phyloP scores from a whole-genome alignment of 64 coral and sea anemone genomes.

The Porites lutea region DNA sequence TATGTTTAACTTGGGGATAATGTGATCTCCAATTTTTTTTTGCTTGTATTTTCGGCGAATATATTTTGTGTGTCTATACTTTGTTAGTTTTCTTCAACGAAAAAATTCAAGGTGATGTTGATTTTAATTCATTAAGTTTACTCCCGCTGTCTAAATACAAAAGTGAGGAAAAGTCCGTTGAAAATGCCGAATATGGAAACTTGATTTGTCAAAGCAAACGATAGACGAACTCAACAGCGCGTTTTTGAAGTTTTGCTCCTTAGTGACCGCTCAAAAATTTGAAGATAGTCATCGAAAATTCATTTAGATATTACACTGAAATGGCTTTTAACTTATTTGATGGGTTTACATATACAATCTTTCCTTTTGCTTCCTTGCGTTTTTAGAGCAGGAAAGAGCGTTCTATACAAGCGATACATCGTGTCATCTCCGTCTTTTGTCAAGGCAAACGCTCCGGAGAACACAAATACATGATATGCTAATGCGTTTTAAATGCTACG shows the following conservation, averaged over 20 bases:
- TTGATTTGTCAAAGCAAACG: not conserved
- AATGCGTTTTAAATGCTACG: conserved; percentile 72
- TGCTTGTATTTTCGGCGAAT: too few species aligned
- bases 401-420: conserved; percentile 13
- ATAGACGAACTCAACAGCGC: not conserved
- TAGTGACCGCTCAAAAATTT: not conserved
- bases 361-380: not conserved
- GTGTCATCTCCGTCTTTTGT: conserved; percentile 45
- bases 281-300: not conserved
- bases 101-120: not conserved
- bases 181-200: not conserved
- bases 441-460: not conserved
- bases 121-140: not conserved
- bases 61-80: not conserved
- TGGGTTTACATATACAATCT: too few species aligned
- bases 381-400: not conserved
- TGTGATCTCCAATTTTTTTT: not conserved
- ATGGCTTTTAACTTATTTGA: not conserved
- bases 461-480: conserved; percentile 59
- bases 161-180: not conserved
- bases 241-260: not conserved
- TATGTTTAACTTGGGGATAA: not conserved
- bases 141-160: not conserved
- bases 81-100: not conserved
- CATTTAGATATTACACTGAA: not conserved